These are phyloP conservation scores for Acanthurus leucopareius DNA, from an alignment of 2,797 vertebrate genomes.

Conservation along the genomic window DNA sequence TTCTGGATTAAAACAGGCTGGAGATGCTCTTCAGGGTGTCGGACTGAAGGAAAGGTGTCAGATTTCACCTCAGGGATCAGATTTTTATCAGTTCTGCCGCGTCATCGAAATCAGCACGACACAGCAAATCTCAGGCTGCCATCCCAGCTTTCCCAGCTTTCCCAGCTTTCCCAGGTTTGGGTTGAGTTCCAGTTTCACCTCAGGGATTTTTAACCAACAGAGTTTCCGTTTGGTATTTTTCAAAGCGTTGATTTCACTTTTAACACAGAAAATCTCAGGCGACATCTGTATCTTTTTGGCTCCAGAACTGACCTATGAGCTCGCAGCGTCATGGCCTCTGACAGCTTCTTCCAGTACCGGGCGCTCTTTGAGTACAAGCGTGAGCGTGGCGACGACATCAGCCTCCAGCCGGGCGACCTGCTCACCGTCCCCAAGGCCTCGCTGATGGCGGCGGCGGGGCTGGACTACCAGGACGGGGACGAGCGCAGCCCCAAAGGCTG, in stretches of 20 bases:
- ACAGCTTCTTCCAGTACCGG: slow-evolving; percentile 87
- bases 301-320: slow-evolving; percentile 44
- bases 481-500: slow-evolving; percentile 86
- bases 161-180: slow-evolving; percentile 29
- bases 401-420: slow-evolving; percentile 86
- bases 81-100: slow-evolving; percentile 39
- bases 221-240: slow-evolving; percentile 30
- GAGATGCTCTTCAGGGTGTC: slow-evolving; percentile 5
- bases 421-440: slow-evolving; percentile 83
- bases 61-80: slow-evolving; percentile 60
- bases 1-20: slow-evolving; percentile 20
- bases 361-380: slow-evolving; percentile 88
- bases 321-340: slow-evolving; percentile 78
- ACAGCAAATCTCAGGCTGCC: slow-evolving; percentile 51
- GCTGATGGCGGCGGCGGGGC: slow-evolving; percentile 67
- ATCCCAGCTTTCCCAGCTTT: no score
- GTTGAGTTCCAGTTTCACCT: slow-evolving; percentile 30
- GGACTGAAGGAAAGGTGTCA: slow-evolving; percentile 15
- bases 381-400: slow-evolving; percentile 86
- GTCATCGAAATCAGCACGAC: slow-evolving; percentile 22
- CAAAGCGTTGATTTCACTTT: not conserved
- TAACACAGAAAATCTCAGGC: slow-evolving; percentile 53
- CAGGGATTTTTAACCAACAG: slow-evolving; percentile 41
- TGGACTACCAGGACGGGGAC: slow-evolving; percentile 85
- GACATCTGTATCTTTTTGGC: not conserved